Conservation (phyloP, 2,797 vertebrate genomes). For the Pangasius sanitwongsei region DNA sequence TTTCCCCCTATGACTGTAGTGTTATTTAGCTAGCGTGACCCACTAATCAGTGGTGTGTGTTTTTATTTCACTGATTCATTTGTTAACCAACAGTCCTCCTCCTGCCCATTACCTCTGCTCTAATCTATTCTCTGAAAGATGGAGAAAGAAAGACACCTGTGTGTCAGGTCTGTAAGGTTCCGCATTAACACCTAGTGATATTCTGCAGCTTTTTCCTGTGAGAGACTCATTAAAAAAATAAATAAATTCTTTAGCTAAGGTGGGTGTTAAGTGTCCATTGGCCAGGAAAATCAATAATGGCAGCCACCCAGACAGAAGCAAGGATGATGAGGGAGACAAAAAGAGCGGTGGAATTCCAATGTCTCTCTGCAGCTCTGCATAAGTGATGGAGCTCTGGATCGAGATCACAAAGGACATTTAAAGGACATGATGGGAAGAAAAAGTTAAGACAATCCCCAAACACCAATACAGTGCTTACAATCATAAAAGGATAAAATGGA, state of each 20-base stretch:
- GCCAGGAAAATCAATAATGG: conserved; percentile 68
- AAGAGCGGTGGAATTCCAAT: conserved; percentile 42
- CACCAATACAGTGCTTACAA: neutral
- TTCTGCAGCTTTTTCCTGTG: neutral
- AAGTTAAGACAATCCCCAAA: neutral
- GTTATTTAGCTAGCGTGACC: neutral
- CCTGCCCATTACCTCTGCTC: neutral
- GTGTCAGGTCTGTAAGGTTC: neutral
- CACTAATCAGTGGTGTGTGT: neutral
- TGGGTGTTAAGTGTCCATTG: conserved; percentile 59
- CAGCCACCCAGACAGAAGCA: conserved; percentile 52
- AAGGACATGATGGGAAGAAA: neutral
- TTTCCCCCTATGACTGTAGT: neutral
- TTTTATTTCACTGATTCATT: neutral
- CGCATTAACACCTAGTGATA: neutral
- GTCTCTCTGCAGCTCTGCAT: conserved; percentile 20
- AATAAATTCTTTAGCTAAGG: conserved; percentile 55
- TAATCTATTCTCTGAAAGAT: neutral
- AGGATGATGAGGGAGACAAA: conserved; percentile 34
- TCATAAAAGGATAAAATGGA: neutral
- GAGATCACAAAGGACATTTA: conserved; percentile 31
- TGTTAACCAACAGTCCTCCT: neutral
- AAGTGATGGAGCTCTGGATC: conserved; percentile 18
- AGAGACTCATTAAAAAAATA: conserved; percentile 11
- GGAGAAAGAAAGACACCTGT: neutral